Evolutionary conservation across 1,140 invertebrate genomes (phyloP), one percentile per base, ranked within the genome.

Genomic region (Brachionus paranguensis): DNA sequence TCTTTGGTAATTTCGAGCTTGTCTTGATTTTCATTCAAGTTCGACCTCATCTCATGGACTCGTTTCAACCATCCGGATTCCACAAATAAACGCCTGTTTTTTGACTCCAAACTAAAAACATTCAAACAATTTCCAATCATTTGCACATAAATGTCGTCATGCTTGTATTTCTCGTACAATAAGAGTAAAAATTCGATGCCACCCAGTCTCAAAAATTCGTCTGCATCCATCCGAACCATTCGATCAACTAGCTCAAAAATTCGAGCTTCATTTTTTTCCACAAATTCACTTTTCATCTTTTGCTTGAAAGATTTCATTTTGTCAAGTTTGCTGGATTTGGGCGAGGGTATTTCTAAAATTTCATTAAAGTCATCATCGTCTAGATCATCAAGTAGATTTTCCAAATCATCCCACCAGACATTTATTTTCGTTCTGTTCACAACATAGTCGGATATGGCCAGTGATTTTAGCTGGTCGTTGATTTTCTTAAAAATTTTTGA

Each of bases 41-140:
- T 72, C 1, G 41, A 20, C 24, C 68, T 45, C 78, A 81, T 81
- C 60, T 68, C 37, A 41, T 81, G 33, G 12, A 81, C 24, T 17
- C 78, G 50, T 20, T 81, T 81, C 2, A 81, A n/a, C 78, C 78
- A 81, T 20, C 78, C 78, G 50, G 78, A 81, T 20, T 37, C 17
- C 24, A 81, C 78, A 81, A 81, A 81, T 27, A 81, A 64, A 6
- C n/a, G 17, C 11, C 78, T 53, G 17, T 81, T 64, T 45, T 27
- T 81, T 17, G 17, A 2, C 12, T 64, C 6, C 12, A 60, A n/a
- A 14, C 78, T 81, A 4, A 81, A 11, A 20, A 1, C 20, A 11
- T 43, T 81, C 53, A 81, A 37, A 68, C 78, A 81, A 45, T 60
- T 37, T 41, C 78, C 78, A 20, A 81, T 60, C 24, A 64, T 24